Conservation (phyloP, 2,113 vertebrate genomes). For the Poeciliopsis turrubarensis region DNA sequence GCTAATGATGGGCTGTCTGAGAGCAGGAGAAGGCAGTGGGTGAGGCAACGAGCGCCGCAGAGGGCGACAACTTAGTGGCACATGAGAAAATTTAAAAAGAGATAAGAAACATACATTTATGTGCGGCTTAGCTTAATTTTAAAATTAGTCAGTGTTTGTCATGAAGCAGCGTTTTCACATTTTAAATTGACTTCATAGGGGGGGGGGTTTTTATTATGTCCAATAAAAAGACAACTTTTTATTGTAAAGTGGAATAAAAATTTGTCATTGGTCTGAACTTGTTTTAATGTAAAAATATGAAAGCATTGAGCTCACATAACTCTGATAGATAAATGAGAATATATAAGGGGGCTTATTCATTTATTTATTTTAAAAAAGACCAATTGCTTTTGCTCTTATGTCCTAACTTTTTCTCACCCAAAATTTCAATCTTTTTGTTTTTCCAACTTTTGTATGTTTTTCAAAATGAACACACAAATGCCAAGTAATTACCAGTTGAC, state of each 20-base stretch:
- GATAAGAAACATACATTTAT: background rate
- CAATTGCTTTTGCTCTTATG: too few species aligned
- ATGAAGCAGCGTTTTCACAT: background rate
- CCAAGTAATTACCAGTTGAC: background rate
- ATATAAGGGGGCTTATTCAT: too few species aligned
- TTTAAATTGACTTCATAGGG: background rate
- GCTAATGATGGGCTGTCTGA: conserved; percentile 73
- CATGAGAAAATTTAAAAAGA: background rate
- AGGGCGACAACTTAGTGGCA: conserved; percentile 22
- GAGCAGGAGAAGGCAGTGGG: conserved; percentile 28
- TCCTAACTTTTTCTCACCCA: too few species aligned
- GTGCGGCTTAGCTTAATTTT: background rate
- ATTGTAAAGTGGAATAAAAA: background rate
- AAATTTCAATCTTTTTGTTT: too few species aligned
- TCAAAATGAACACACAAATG: background rate
- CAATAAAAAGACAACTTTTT: background rate
- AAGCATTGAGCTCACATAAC: background rate
- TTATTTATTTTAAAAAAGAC: too few species aligned
- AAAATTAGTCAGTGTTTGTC: background rate
- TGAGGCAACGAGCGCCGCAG: conserved; percentile 14
- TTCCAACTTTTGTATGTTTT: background rate
- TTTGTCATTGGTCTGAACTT: background rate
- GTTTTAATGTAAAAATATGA: background rate
- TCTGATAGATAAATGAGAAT: too few species aligned
- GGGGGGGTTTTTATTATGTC: too few species aligned